Evolutionary conservation across 2,888 invertebrate genomes (phyloP).

Genomic region (Cataglyphis livida): DNA sequence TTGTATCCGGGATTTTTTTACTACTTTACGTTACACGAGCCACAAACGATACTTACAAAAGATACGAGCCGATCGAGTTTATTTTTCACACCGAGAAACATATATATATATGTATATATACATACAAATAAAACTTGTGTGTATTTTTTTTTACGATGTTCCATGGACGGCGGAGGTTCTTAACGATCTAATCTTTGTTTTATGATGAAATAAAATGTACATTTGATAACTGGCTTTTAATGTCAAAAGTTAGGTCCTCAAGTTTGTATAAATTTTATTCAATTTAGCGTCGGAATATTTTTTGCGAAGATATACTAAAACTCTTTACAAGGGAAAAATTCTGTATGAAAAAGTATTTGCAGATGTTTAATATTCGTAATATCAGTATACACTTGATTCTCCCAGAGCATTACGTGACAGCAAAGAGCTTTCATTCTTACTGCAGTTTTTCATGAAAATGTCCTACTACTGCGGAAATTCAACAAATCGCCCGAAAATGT

Average conservation of each 20-base stretch:
- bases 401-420: neutral
- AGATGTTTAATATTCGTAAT: slow-evolving; percentile 20
- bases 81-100: slow-evolving; percentile 1
- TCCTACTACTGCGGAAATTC: slow-evolving; percentile 20
- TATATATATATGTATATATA: neutral
- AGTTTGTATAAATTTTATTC: neutral
- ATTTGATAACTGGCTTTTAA: neutral
- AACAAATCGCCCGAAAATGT: slow-evolving; percentile 24
- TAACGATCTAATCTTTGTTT: neutral
- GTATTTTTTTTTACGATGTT: slow-evolving; percentile 29
- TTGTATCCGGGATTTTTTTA: slow-evolving; percentile 13
- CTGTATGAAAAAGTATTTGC: neutral
- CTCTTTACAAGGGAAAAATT: neutral
- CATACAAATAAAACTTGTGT: neutral
- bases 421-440: slow-evolving; percentile 21
- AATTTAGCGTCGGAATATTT: neutral
- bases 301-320: neutral
- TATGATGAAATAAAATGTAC: slow-evolving; percentile 4
- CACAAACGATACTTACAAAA: slow-evolving; percentile 24
- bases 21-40: slow-evolving; percentile 11
- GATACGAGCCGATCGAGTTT: slow-evolving; percentile 5
- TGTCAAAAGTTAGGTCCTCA: neutral
- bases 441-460: slow-evolving; percentile 1
- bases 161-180: neutral
- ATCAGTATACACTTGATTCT: slow-evolving; percentile 4